These are phyloP conservation scores for Hypercompe scribonia DNA, from an alignment of 2,888 invertebrate genomes.

Conservation along the genomic window DNA sequence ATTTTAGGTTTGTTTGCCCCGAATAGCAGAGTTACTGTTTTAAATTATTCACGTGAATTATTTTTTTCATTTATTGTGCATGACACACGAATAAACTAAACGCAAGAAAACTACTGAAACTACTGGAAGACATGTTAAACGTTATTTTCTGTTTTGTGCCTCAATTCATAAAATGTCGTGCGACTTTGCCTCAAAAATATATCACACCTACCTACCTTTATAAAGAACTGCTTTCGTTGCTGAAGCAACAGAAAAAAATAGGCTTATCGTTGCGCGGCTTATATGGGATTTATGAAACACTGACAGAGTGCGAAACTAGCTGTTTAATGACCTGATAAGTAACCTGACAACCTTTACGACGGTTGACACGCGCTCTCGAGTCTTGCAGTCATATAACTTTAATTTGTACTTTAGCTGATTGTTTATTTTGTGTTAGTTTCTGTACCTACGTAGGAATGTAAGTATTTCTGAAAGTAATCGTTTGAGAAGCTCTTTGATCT, in stretches of 20 bases:
- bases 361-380: neutral
- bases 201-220: neutral
- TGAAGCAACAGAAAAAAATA: neutral
- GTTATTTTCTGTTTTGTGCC: no score
- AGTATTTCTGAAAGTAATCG: neutral
- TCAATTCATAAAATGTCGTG: no score
- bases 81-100: no score
- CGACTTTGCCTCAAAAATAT: no score
- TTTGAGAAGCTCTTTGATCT: neutral
- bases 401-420: neutral
- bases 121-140: no score
- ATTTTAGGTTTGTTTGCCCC: no score
- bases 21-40: no score
- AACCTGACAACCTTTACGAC: neutral
- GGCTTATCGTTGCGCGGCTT: neutral
- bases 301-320: neutral
- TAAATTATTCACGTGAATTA: no score
- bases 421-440: neutral
- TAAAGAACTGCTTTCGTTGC: neutral
- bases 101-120: no score
- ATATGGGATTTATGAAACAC: neutral
- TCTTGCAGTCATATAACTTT: neutral
- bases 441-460: neutral
- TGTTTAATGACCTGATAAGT: conserved; percentile 11
- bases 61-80: no score